Evolutionary conservation across 2,797 vertebrate genomes (phyloP).

Genomic region (Falco biarmicus): DNA sequence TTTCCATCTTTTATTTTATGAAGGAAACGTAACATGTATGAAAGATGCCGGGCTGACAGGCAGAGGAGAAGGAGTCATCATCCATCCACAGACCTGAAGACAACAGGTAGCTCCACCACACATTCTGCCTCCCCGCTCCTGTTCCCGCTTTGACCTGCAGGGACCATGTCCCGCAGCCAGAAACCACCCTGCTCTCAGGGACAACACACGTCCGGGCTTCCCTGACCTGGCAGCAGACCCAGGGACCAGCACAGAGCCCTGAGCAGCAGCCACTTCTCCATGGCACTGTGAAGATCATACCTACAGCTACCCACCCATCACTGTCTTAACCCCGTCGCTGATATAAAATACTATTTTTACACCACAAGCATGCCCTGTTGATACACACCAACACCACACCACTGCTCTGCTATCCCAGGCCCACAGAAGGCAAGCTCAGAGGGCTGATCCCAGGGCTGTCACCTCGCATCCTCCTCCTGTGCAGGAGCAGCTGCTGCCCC

Average conservation of each 20-base stretch:
- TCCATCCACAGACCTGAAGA: background rate
- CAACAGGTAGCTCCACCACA: background rate
- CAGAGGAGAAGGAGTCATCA: background rate
- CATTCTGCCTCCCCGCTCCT: background rate
- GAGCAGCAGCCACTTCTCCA: background rate
- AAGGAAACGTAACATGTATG: background rate
- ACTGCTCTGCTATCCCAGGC: background rate
- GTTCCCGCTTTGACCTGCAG: background rate
- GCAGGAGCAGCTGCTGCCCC: background rate
- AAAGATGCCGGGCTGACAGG: background rate
- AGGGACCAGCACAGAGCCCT: background rate
- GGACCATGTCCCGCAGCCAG: background rate
- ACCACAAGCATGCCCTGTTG: background rate
- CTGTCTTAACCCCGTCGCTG: background rate
- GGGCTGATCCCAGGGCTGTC: background rate
- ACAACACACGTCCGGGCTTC: background rate
- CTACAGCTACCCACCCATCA: background rate
- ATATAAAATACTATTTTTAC: background rate
- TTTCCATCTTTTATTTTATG: background rate
- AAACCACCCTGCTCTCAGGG: background rate
- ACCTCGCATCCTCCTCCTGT: background rate
- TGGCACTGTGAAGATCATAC: background rate
- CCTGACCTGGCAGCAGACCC: background rate
- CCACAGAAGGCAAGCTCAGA: background rate
- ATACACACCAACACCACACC: background rate